Base-by-base conservation (phyloP, 2,888 invertebrate species). In the Drosophila helvetica region DNA sequence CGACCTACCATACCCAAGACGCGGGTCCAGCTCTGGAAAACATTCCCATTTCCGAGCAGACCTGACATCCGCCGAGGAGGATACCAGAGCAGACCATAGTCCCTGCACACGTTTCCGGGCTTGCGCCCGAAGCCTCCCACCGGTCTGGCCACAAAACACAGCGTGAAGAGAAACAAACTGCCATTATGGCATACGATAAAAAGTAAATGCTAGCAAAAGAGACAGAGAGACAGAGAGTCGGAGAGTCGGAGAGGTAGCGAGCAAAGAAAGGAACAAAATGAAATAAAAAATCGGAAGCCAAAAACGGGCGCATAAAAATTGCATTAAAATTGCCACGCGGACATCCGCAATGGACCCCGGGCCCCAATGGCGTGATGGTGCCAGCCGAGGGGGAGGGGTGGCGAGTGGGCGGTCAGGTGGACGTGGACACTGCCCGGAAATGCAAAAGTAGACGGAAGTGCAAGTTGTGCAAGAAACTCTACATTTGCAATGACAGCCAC, bases 301-400 rank as follows among this genome's bases (percentile, higher is more conserved):
- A 79, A 60, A 72, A 76, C 83, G 83, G 75, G 86, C 74, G 88
- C 84, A 88, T 88, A 86, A 86, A 86, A 89, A 89, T 88, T 86
- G 86, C 89, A 86, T 86, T 88, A 88, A 89, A 86, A 89, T 77
- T 78, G 89, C 84, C 67, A 74, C 79, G 77, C 89, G 86, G 86
- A 86, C 83, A 86, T 86, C 86, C 86, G 89, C 65, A 85, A 82
- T 70, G 79, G 74, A 75, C 69, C 68, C 69, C 46, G 45, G 61
- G 67, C 58, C 66, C 69, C 70, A 74, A 77, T 19, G 30, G 62
- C 19, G n/a, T n/a, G n/a, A n/a, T 54, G 30, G 33, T 5, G 47
- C 12, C 33, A 56, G 18, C n/a, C n/a, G n/a, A n/a, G n/a, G n/a
- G n/a, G n/a, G 7, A 5, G 22, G 2, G 9, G 1, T 25, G 27